Percentiles rank a stretch among this genome's conserved stretches.
Evolutionary conservation across 2,888 invertebrate genomes (phyloP).

Genomic region (Carcina quercana): DNA sequence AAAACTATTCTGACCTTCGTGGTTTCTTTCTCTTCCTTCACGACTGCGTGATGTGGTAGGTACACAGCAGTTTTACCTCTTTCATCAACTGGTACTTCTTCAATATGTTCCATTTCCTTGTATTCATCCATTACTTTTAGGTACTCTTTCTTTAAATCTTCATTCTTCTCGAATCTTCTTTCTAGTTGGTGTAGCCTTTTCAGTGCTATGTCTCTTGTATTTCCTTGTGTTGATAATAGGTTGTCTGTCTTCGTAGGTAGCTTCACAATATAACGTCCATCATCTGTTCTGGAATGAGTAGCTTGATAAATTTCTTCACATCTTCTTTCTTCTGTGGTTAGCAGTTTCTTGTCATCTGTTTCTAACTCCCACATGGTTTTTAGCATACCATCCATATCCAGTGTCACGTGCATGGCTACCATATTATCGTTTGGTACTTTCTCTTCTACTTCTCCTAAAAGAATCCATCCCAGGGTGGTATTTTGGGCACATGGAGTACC

Average conservation of each 20-base stretch:
- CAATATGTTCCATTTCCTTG: slow-evolving; percentile 7
- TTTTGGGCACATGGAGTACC: slow-evolving; percentile 18
- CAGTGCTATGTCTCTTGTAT: slow-evolving; percentile 3
- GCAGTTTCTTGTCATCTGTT: slow-evolving; percentile 7
- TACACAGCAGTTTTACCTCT: slow-evolving; percentile 3
- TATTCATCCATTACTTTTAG: slow-evolving; percentile 10
- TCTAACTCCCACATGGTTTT: slow-evolving; percentile 14
- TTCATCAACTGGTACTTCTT: slow-evolving; percentile 1
- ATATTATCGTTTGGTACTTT: background rate
- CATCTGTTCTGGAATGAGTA: slow-evolving; percentile 4
- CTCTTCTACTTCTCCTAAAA: slow-evolving; percentile 14
- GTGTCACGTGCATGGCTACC: background rate
- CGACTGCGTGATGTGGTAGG: slow-evolving; percentile 18
- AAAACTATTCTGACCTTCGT: slow-evolving; percentile 19
- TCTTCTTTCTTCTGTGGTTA: background rate
- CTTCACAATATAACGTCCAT: slow-evolving; percentile 10
- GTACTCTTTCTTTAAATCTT: slow-evolving; percentile 3
- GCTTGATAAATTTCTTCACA: slow-evolving; percentile 3
- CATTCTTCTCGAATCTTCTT: slow-evolving; percentile 5
- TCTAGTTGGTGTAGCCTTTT: slow-evolving; percentile 7
- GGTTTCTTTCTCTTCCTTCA: slow-evolving; percentile 12
- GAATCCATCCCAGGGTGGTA: slow-evolving; percentile 18
- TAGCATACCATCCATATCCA: slow-evolving; percentile 5
- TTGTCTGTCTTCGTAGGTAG: slow-evolving; percentile 6
- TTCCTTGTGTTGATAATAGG: slow-evolving; percentile 5